A percentile compares a stretch with the other conserved stretches of the same genome.
Evolutionary conservation across 2,113 vertebrate species (phyloP).

Genomic region (Larimichthys polyactis): DNA sequence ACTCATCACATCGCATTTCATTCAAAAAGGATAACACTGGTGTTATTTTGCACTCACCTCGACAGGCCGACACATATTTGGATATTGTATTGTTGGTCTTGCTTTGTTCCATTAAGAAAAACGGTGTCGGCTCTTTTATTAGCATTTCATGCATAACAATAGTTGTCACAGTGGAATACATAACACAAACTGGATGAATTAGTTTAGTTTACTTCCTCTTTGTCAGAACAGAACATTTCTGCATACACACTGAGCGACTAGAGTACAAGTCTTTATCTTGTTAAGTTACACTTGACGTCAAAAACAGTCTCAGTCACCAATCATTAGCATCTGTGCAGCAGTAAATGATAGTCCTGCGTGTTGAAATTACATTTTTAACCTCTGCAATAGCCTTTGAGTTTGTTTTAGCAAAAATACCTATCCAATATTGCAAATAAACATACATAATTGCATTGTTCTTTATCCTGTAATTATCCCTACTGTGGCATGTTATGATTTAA

Average conservation of each 20-base stretch:
- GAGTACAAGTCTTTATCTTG: constrained; percentile 16
- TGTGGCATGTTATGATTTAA: constrained; percentile 72
- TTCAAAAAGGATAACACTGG: constrained; percentile 29
- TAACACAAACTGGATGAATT: background rate
- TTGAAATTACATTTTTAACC: constrained; percentile 42
- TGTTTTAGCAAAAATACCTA: constrained; percentile 67
- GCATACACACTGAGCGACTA: constrained; percentile 3
- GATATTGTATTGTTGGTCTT: background rate
- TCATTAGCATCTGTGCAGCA: constrained; percentile 33
- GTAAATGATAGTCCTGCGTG: constrained; percentile 19
- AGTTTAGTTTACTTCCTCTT: background rate
- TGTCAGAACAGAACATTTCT: constrained; percentile 10
- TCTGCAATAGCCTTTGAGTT: constrained; percentile 47
- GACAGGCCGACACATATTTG: background rate
- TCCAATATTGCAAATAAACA: constrained; percentile 72
- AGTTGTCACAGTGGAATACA: constrained; percentile 1
- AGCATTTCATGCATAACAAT: background rate
- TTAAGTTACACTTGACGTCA: constrained; percentile 29
- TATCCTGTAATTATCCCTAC: constrained; percentile 73
- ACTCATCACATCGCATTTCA: constrained; percentile 60
- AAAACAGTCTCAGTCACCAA: constrained; percentile 17
- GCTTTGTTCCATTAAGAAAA: background rate
- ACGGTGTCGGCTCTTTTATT: background rate
- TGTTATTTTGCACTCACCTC: constrained; percentile 30
- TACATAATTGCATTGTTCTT: constrained; percentile 78